phyloP scores from a whole-genome alignment of 2,888 invertebrate species.

The Barypeithes pellucidus region DNA sequence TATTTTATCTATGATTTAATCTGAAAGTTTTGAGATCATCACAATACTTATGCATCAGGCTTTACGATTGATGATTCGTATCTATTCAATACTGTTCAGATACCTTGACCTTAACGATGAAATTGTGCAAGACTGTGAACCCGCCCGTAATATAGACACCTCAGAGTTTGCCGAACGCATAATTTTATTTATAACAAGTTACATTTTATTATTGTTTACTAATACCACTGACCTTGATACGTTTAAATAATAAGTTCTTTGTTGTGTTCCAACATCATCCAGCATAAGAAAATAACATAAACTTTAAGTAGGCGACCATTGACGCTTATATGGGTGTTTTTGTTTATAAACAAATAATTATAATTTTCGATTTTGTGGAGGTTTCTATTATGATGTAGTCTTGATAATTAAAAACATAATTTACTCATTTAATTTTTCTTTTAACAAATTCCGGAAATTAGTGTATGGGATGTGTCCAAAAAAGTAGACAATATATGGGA shows the following conservation, averaged over 20 bases:
- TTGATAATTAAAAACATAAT: neutral
- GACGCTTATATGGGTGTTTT: neutral
- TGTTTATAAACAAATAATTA: constrained; percentile 16
- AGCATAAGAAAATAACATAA: neutral
- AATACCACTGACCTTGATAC: constrained; percentile 37
- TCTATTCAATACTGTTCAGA: neutral
- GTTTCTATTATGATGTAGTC: constrained; percentile 1
- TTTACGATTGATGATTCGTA: neutral
- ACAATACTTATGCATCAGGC: neutral
- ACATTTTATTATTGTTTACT: constrained; percentile 36
- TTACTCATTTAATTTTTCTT: too few species aligned
- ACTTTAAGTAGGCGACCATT: constrained; percentile 8
- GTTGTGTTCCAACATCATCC: constrained; percentile 1
- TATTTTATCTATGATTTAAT: too few species aligned
- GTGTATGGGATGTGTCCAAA: too few species aligned
- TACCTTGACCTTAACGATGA: constrained; percentile 7
- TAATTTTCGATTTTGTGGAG: neutral
- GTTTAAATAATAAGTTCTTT: constrained; percentile 38
- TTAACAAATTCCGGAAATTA: too few species aligned
- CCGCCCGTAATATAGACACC: constrained; percentile 19
- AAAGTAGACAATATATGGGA: too few species aligned
- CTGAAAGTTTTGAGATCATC: neutral
- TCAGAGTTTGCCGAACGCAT: constrained; percentile 21
- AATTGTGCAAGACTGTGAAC: constrained; percentile 1
- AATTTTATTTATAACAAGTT: constrained; percentile 28